A percentile compares a stretch with the other conserved stretches of the same genome.
Evolutionary conservation across 2,888 invertebrate species (phyloP).

Genomic region (Deilephila porcellus): DNA sequence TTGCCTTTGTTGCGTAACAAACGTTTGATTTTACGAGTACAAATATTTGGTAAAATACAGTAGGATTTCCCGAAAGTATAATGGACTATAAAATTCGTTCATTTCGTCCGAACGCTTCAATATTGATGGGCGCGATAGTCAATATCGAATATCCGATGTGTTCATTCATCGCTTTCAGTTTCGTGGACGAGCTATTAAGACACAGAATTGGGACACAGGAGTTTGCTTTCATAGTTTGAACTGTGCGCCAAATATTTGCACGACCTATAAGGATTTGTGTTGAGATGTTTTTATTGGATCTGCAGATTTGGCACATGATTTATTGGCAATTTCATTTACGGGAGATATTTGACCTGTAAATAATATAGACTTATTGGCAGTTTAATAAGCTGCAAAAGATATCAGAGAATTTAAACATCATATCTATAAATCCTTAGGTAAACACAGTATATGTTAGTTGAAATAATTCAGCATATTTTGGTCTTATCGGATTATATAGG

Average conservation of each 20-base stretch:
- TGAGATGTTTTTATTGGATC: constrained; percentile 8
- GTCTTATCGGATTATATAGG: not conserved
- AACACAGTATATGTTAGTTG: too few species aligned
- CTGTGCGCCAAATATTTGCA: constrained; percentile 2
- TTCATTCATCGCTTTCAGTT: constrained; percentile 13
- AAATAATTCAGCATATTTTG: too few species aligned
- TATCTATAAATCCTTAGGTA: not conserved
- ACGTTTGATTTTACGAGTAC: not conserved
- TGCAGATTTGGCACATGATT: not conserved
- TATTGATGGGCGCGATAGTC: not conserved
- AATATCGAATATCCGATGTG: constrained; percentile 19
- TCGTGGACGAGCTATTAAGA: constrained; percentile 12
- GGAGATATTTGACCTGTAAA: not conserved
- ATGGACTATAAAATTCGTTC: not conserved
- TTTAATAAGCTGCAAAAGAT: not conserved
- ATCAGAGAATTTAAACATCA: not conserved
- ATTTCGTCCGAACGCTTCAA: constrained; percentile 10
- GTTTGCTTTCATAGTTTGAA: constrained; percentile 4
- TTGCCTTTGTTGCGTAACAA: not conserved
- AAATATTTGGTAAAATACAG: not conserved
- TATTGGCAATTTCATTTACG: not conserved
- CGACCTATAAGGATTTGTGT: constrained; percentile 17
- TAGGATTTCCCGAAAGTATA: not conserved
- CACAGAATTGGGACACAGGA: constrained; percentile 11
- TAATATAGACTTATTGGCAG: not conserved